A percentile compares a stretch with the other conserved stretches of the same genome.
Conservation (phyloP, 2,113 vertebrate genomes). For the Myrmecobius fasciatus region DNA sequence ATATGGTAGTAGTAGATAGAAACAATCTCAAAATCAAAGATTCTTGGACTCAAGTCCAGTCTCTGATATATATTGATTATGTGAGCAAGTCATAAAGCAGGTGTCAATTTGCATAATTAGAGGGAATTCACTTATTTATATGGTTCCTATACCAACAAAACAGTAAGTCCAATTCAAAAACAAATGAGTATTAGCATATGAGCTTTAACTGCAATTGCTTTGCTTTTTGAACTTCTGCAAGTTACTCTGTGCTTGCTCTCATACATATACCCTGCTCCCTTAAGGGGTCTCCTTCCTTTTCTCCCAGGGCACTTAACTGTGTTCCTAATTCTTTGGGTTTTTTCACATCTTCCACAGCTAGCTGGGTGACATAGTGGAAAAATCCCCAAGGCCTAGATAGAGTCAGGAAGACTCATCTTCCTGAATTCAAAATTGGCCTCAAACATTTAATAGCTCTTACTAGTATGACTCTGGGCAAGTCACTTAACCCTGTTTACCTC, state of each 20-base stretch:
- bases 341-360: not conserved
- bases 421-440: not conserved
- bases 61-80: not conserved
- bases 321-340: not conserved
- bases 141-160: not conserved
- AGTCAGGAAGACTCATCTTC: not conserved
- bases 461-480: not conserved
- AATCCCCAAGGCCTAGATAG: not conserved
- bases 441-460: not conserved
- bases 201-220: conserved; percentile 17
- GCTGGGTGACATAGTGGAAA: not conserved
- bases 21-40: not conserved
- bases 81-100: not conserved
- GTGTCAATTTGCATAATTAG: not conserved
- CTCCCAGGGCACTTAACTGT: not conserved
- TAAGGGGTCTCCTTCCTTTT: not conserved
- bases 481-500: not conserved
- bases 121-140: not conserved
- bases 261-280: not conserved
- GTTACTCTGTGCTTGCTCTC: not conserved
- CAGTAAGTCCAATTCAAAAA: not conserved
- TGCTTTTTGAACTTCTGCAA: conserved; percentile 22
- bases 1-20: not conserved
- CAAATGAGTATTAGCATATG: not conserved
- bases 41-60: not conserved